Conservation (phyloP, 2,113 vertebrate species). For the Clarias macrocephalus region DNA sequence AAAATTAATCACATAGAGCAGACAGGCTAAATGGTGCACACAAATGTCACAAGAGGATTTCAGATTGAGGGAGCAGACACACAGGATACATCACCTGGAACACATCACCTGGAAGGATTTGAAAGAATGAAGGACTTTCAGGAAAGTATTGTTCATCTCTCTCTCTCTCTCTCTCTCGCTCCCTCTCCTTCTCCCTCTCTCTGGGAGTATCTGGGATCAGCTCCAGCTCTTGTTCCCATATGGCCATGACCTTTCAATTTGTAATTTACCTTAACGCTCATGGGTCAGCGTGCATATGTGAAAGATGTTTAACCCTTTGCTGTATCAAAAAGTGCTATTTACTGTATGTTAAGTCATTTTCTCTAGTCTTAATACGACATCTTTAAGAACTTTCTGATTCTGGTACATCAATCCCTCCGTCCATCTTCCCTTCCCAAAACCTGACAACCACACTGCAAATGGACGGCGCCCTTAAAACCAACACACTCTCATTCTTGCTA, state of each 20-base stretch:
- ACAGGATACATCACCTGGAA: neutral
- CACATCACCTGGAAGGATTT: slow-evolving; percentile 13
- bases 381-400: neutral
- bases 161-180: neutral
- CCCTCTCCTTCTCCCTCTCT: neutral
- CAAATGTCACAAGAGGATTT: neutral
- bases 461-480: neutral
- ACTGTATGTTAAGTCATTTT: neutral
- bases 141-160: slow-evolving; percentile 18
- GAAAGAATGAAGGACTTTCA: slow-evolving; percentile 4
- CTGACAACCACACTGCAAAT: neutral
- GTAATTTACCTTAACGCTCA: slow-evolving; percentile 10
- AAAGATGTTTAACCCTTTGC: neutral
- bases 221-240: slow-evolving; percentile 31
- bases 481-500: neutral
- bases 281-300: neutral
- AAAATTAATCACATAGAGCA: neutral
- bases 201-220: slow-evolving; percentile 10
- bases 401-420: neutral
- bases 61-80: neutral
- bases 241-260: slow-evolving; percentile 16
- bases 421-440: neutral
- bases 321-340: slow-evolving; percentile 5
- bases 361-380: neutral
- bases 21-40: neutral